phyloP scores from a whole-genome alignment of 2,888 invertebrate species.

The Nebria salina region DNA sequence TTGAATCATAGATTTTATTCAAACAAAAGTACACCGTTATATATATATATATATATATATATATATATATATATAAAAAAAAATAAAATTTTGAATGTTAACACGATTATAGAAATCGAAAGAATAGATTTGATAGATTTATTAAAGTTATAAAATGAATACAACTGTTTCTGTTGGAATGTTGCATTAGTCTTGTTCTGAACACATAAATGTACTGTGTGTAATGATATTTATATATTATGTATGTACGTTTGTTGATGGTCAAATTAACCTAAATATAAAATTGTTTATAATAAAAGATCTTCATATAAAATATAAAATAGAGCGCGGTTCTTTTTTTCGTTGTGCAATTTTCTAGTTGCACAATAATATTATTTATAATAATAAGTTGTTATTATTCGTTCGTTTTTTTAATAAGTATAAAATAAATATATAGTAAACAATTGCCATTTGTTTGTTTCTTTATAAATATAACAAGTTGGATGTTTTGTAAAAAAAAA shows the following conservation, averaged over 20 bases:
- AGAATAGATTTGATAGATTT: neutral
- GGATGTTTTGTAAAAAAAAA: conserved; percentile 23
- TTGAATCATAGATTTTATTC: no score
- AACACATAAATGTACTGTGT: conserved; percentile 8
- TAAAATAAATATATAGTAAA: conserved; percentile 40
- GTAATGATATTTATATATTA: neutral
- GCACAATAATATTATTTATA: conserved; percentile 7
- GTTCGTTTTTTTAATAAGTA: conserved; percentile 26
- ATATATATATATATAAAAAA: no score
- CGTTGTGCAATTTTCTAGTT: conserved; percentile 8
- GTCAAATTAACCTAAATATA: conserved; percentile 35
- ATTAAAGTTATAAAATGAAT: neutral
- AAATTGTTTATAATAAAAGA: conserved; percentile 40
- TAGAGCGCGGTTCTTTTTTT: conserved; percentile 7
- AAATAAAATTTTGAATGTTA: neutral
- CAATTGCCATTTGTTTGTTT: conserved; percentile 21
- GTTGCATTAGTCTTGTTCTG: conserved; percentile 15
- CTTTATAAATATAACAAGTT: conserved; percentile 18
- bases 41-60: neutral
- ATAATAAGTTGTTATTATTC: conserved; percentile 37
- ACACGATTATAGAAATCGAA: neutral
- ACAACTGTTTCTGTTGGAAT: neutral
- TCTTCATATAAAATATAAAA: conserved; percentile 42
- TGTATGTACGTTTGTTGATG: conserved; percentile 8
- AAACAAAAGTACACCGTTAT: neutral